Evolutionary conservation across 2,113 vertebrate genomes (phyloP), one percentile per base, ranked within the genome.

Genomic region (Aleadryas rufinucha): DNA sequence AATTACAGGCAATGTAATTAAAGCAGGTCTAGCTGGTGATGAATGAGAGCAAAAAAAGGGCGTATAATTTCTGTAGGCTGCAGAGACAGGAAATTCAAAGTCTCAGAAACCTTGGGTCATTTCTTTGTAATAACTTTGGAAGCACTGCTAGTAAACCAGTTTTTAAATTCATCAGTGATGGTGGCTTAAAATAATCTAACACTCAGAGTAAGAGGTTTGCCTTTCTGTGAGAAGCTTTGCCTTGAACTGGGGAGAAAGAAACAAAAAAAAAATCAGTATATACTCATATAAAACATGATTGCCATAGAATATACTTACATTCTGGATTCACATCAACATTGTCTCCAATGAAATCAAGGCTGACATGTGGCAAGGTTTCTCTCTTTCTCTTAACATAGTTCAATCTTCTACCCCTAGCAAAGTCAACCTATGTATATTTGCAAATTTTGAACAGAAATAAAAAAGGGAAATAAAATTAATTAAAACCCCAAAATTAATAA

Each of bases 401-500:
- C 31, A 59, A 9, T 75, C 47, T 60, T 78, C 61, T 79, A 59
- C 3, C 3, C 9, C 19, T 71, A 56, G 49, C 27, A 64, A 49
- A 54, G 12, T 23, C 70, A 53, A 65, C 65, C 24, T 94, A 30
- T 19, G 11, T 61, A 66, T 78, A 91, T 84, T 65, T 95, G 70
- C 11, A 53, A 69, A 90, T 70, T 65, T 39, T 16, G 24, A 83
- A 61, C 4, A 63, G 14, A 76, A 78, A 63, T 9, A 33, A 30
- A 52, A 30, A 44, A 54, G 13, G 9, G 3, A n/a, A 78, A 60
- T 16, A 24, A 44, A 78, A 53, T 20, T 3, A 44, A 53, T 31
- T 41, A 24, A 16, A 56, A 37, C 13, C 0, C 0, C 4, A 23
- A n/a, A 80, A 50, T 0, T 0, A 65, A 16, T 19, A 7, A 28